Percentiles rank a stretch among this genome's conserved stretches.
Evolutionary conservation across 1,140 invertebrate species (phyloP).

Genomic region (Brachionus sp.): DNA sequence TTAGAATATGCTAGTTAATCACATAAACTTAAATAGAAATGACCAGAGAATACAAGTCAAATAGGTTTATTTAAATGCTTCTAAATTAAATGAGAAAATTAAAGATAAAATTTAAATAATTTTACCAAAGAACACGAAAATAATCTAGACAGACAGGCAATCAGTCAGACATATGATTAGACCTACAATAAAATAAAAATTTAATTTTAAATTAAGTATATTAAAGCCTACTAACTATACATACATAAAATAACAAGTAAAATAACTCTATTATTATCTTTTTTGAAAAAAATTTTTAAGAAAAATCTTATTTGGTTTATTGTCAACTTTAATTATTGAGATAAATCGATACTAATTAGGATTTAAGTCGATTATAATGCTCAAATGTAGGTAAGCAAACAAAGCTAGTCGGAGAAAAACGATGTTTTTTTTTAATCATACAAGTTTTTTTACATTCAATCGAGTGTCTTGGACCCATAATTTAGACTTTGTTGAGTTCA

Average conservation of each 20-base stretch:
- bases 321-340: slow-evolving; percentile 32
- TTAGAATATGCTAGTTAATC: neutral
- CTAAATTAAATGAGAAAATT: neutral
- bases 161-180: slow-evolving; percentile 18
- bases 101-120: slow-evolving; percentile 24
- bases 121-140: slow-evolving; percentile 19
- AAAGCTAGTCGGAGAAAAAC: neutral
- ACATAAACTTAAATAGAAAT: neutral
- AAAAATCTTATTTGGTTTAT: neutral
- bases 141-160: slow-evolving; percentile 32
- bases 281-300: neutral
- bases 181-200: neutral
- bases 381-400: slow-evolving; percentile 36
- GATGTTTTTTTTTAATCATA: neutral
- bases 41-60: neutral
- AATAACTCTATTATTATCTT: slow-evolving; percentile 38
- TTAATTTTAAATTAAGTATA: neutral
- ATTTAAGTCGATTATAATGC: slow-evolving; percentile 23
- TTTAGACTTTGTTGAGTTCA: neutral
- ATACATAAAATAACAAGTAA: neutral
- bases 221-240: neutral
- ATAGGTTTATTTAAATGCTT: neutral
- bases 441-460: neutral
- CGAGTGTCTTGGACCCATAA: neutral
- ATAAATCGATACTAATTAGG: slow-evolving; percentile 36